Percentiles rank a stretch among this genome's conserved stretches.
Conservation (phyloP, 2,797 vertebrate species). For the Glossophaga mutica region DNA sequence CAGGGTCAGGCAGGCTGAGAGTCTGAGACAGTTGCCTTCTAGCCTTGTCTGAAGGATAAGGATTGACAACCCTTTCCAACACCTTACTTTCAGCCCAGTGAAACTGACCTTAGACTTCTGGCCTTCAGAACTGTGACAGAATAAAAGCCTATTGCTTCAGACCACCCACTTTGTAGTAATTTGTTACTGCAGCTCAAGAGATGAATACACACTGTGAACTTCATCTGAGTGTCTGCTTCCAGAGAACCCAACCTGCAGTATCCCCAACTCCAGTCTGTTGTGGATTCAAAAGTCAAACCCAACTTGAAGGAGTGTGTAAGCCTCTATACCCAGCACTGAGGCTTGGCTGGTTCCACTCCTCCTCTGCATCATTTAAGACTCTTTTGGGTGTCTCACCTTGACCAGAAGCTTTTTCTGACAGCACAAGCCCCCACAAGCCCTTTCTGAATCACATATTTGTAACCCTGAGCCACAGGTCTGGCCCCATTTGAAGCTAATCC, state of each 20-base stretch:
- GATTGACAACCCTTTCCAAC: neutral
- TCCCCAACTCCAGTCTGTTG: neutral
- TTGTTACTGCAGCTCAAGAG: neutral
- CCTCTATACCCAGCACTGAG: neutral
- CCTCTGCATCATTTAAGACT: neutral
- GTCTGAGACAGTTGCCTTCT: neutral
- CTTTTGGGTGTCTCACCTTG: neutral
- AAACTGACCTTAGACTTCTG: neutral
- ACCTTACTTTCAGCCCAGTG: neutral
- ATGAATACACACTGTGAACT: neutral
- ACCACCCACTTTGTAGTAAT: neutral
- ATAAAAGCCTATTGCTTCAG: neutral
- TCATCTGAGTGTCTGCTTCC: neutral
- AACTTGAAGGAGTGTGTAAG: neutral
- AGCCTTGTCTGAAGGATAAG: neutral
- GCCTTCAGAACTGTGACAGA: neutral
- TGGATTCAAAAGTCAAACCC: neutral
- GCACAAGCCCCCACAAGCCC: neutral
- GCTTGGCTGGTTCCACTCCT: neutral
- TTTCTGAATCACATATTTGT: slow-evolving; percentile 14
- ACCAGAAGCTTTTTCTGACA: neutral
- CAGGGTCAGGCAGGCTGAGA: neutral
- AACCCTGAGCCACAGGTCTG: neutral
- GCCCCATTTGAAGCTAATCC: neutral
- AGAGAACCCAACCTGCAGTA: neutral